Evolutionary conservation across 2,113 vertebrate species (phyloP).

Genomic region (Python bivittatus): DNA sequence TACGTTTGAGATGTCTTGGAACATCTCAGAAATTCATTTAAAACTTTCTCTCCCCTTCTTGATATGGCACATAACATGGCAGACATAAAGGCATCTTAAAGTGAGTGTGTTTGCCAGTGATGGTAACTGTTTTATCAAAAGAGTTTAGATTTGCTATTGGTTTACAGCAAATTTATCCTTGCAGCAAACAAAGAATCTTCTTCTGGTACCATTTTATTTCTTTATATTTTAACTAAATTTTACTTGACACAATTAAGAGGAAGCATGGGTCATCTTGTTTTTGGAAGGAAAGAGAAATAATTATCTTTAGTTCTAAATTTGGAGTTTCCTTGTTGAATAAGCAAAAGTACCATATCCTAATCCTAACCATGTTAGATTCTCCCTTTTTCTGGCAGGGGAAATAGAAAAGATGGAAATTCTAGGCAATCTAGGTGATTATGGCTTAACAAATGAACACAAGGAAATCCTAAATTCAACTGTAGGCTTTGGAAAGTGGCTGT

Average conservation of each 20-base stretch:
- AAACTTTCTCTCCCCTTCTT: neutral
- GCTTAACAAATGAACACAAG: no score
- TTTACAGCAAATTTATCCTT: neutral
- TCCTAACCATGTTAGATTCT: no score
- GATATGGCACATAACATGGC: conserved; percentile 4
- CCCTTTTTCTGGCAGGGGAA: no score
- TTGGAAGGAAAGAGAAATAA: no score
- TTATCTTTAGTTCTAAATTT: no score
- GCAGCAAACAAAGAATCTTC: neutral
- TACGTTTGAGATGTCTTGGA: neutral
- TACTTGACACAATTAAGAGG: neutral
- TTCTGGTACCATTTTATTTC: neutral
- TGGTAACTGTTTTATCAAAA: neutral
- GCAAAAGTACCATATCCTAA: no score
- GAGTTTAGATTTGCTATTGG: neutral
- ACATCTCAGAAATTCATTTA: neutral
- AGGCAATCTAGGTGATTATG: no score
- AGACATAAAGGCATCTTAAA: conserved; percentile 1
- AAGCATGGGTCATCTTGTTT: neutral
- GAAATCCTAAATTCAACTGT: no score
- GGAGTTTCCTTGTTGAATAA: no score
- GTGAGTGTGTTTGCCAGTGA: neutral
- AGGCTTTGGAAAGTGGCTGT: no score
- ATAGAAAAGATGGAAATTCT: no score
- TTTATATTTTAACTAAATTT: neutral